Percentiles rank a stretch among this genome's conserved stretches.
Conservation (phyloP, 2,797 vertebrate species). For the Sebastolobus altivelis region DNA sequence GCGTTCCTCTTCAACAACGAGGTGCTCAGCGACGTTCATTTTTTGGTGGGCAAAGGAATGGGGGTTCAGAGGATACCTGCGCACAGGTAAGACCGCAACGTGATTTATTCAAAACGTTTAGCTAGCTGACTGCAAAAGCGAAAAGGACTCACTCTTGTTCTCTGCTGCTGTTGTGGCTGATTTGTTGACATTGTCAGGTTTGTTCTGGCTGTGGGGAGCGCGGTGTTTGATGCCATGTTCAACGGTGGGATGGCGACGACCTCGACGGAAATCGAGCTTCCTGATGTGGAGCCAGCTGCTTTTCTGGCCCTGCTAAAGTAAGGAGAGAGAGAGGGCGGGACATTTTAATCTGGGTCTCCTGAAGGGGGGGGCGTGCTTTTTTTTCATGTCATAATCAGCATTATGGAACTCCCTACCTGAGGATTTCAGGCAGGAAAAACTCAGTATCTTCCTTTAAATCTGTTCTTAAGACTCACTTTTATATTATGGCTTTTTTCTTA, state of each 20-base stretch:
- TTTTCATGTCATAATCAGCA: background rate
- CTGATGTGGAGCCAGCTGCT: slow-evolving; percentile 96
- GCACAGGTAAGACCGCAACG: slow-evolving; percentile 86
- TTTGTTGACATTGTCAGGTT: slow-evolving; percentile 85
- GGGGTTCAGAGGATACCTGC: slow-evolving; percentile 95
- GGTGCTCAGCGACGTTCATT: slow-evolving; percentile 97
- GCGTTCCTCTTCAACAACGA: slow-evolving; percentile 96
- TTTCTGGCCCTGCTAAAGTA: slow-evolving; percentile 97
- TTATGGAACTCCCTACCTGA: no score
- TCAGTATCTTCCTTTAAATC: no score
- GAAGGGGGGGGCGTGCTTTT: background rate
- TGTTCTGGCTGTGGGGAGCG: slow-evolving; percentile 96
- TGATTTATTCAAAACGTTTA: background rate
- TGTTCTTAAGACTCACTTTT: no score
- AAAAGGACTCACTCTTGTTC: background rate
- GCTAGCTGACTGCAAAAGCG: background rate
- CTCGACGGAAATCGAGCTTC: slow-evolving; percentile 97
- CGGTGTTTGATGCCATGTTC: slow-evolving; percentile 98
- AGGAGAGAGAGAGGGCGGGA: slow-evolving; percentile 35
- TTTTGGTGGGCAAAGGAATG: slow-evolving; percentile 95
- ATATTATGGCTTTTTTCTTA: no score
- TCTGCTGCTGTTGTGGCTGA: background rate
- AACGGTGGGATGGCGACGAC: slow-evolving; percentile 99
- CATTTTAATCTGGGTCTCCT: background rate
- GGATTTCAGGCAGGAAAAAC: no score